These are phyloP conservation scores for Chrysolina oricalcia DNA, from an alignment of 2,888 invertebrate genomes.

Conservation along the genomic window DNA sequence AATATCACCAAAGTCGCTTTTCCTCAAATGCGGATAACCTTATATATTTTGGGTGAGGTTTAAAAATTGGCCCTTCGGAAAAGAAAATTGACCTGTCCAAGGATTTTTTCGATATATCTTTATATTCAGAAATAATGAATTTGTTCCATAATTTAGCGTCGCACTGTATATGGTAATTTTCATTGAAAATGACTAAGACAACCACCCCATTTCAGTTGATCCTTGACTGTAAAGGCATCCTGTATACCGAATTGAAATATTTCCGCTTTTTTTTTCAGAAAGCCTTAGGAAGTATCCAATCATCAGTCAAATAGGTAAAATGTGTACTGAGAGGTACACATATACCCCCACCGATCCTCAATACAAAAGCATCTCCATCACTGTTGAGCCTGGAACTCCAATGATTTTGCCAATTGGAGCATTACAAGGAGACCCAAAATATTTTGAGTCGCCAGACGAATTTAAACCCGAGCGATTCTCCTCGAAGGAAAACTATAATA, in stretches of 20 bases:
- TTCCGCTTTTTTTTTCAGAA: slow-evolving; percentile 54
- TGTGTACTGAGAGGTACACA: slow-evolving; percentile 58
- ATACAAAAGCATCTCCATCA: slow-evolving; percentile 51
- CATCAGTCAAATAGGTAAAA: slow-evolving; percentile 44
- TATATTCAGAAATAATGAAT: no score
- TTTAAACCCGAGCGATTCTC: slow-evolving; percentile 70
- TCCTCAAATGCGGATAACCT: no score
- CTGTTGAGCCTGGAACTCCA: slow-evolving; percentile 62
- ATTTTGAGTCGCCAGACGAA: slow-evolving; percentile 68
- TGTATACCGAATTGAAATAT: neutral
- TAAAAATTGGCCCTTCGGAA: no score
- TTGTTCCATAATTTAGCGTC: no score
- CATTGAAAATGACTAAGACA: no score
- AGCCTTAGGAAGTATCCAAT: slow-evolving; percentile 53
- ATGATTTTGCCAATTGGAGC: slow-evolving; percentile 64
- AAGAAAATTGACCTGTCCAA: no score
- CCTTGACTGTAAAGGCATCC: neutral
- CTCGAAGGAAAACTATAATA: slow-evolving; percentile 58
- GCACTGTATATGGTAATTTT: no score
- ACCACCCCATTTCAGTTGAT: neutral
- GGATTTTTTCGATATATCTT: no score
- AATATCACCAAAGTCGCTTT: no score
- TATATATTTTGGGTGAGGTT: no score
- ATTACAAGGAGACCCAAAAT: slow-evolving; percentile 67
- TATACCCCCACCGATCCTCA: slow-evolving; percentile 54